These are phyloP conservation scores for Austrofundulus limnaeus DNA, from an alignment of 2,113 vertebrate genomes.

Conservation along the genomic window DNA sequence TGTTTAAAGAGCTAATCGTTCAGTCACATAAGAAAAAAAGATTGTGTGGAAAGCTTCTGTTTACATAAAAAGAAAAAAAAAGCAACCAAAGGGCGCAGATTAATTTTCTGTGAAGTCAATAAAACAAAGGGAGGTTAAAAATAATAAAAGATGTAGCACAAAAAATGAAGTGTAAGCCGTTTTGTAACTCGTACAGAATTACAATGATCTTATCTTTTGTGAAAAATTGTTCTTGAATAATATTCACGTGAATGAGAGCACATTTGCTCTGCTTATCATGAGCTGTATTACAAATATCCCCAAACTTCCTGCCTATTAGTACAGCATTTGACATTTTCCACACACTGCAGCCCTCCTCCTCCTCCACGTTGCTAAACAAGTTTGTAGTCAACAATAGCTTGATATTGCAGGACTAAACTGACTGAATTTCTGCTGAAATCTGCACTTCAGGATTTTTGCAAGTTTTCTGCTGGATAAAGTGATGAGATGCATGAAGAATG, in stretches of 20 bases:
- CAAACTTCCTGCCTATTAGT: constrained; percentile 33
- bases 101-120: constrained; percentile 31
- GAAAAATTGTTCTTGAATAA: constrained; percentile 36
- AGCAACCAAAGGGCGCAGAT: constrained; percentile 13
- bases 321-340: constrained; percentile 44
- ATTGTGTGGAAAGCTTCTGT: constrained; percentile 52
- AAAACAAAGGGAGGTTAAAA: constrained; percentile 38
- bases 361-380: constrained; percentile 28
- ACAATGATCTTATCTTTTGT: constrained; percentile 35
- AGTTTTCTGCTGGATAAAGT: not conserved
- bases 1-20: constrained; percentile 72
- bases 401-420: constrained; percentile 22
- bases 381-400: constrained; percentile 13
- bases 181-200: constrained; percentile 33
- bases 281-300: constrained; percentile 29
- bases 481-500: not conserved
- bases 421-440: constrained; percentile 35
- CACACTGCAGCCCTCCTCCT: constrained; percentile 27
- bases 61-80: constrained; percentile 27
- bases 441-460: constrained; percentile 3
- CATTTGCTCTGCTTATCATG: constrained; percentile 40
- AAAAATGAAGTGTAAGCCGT: constrained; percentile 14
- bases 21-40: constrained; percentile 54
- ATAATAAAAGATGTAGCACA: constrained; percentile 33
- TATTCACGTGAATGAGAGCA: constrained; percentile 18